Base-by-base conservation (phyloP, 2,888 invertebrate genomes). In the Hypolimnas misippus region DNA sequence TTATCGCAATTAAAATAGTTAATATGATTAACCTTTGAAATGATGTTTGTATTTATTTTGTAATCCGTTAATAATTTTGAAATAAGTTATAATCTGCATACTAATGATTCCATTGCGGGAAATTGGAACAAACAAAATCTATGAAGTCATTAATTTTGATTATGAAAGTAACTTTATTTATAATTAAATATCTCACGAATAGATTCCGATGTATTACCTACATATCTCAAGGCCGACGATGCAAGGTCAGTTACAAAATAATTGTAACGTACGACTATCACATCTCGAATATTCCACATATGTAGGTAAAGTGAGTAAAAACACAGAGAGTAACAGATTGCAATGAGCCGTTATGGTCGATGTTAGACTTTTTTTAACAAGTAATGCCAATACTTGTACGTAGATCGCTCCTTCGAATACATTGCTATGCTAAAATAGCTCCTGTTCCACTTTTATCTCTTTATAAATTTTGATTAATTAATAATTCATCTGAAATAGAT, bases 201-300 rank as follows among this genome's bases (percentile, higher is more conserved):
- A 25, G 21, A 46, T 46, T 46, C 21, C 46, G 6, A 46, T 21
- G 21, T 46, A 21, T 46, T n/a, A n/a, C n/a, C n/a, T 46, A 46
- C 25, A 21, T 51, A 51, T 51, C 16, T 19, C 59, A 53, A 59
- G 59, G 59, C 53, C 42, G 25, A 0, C 12, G 4, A 25, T n/a
- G 1, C 16, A 59, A 59, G 59, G 59, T 53, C 52, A 59, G 8
- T 53, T 53, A 53, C 59, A 53, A 59, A 59, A 59, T 59, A 44
- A 46, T 25, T n/a, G 21, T 57, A 57, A 53, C 49, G 49, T 38
- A 40, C 16, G 51, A 42, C 31, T 52, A 62, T 46, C 52, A 57
- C 31, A 62, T 57, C 57, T 63, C 40, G n/a, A 42, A 54, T 19
- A 49, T 50, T 57, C 53, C 42, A 46, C 44, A 40, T 40, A 54